Evolutionary conservation across 2,888 invertebrate species (phyloP).

Genomic region (Sturmia bella): DNA sequence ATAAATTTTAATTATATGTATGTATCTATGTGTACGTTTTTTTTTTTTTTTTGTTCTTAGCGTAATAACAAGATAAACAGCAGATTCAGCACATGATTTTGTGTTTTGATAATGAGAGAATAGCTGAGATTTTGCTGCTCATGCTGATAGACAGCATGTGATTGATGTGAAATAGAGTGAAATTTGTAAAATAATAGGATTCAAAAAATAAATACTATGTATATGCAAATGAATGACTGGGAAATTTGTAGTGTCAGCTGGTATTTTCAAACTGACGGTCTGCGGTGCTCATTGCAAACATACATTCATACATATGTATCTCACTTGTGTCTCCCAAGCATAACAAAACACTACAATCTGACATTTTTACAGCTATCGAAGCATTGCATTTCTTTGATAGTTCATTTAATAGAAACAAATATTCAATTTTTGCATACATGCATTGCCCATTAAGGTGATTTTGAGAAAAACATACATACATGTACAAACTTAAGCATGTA

Average conservation of each 20-base stretch:
- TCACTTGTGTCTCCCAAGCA: slow-evolving; percentile 26
- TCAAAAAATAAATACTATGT: slow-evolving; percentile 40
- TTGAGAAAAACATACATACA: background rate
- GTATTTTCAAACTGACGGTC: slow-evolving; percentile 31
- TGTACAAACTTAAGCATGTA: background rate
- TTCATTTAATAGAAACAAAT: slow-evolving; percentile 2
- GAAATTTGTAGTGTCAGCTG: slow-evolving; percentile 32
- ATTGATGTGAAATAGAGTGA: background rate
- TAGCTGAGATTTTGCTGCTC: background rate
- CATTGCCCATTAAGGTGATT: too few species aligned
- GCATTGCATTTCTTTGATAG: slow-evolving; percentile 50
- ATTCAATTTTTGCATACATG: background rate
- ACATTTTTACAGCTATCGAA: slow-evolving; percentile 23
- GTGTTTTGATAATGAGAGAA: slow-evolving; percentile 10
- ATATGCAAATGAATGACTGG: slow-evolving; percentile 47
- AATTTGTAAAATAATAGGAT: slow-evolving; percentile 18
- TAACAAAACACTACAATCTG: slow-evolving; percentile 8
- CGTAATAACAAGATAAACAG: slow-evolving; percentile 31
- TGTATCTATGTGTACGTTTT: too few species aligned
- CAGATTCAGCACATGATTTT: slow-evolving; percentile 49
- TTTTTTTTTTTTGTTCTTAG: too few species aligned
- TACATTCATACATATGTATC: slow-evolving; percentile 30
- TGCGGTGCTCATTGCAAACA: slow-evolving; percentile 1
- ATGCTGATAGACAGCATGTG: background rate
- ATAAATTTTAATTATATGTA: background rate